phyloP scores from a whole-genome alignment of 2,113 vertebrate genomes.

The Ammospiza caudacuta region DNA sequence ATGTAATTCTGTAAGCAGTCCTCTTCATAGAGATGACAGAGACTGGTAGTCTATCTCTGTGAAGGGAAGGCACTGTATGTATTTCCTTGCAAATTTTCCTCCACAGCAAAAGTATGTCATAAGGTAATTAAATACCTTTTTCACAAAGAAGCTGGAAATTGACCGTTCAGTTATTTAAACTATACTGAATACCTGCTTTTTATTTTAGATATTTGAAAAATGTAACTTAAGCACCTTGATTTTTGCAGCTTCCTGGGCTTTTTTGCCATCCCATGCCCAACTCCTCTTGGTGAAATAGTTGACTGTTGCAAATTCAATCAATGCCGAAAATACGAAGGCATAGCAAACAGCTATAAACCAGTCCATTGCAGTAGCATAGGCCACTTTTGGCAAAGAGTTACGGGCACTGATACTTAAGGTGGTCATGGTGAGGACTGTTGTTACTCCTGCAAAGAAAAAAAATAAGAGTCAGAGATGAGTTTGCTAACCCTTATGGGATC shows the following conservation, averaged over 20 bases:
- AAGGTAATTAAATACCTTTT: background rate
- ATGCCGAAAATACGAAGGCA: slow-evolving; percentile 95
- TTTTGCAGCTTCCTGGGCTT: slow-evolving; percentile 92
- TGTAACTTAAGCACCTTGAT: slow-evolving; percentile 81
- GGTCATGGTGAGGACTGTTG: slow-evolving; percentile 98
- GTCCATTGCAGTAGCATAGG: slow-evolving; percentile 98
- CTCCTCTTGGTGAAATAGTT: slow-evolving; percentile 99
- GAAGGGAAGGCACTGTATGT: background rate
- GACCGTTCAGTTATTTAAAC: background rate
- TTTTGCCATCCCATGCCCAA: slow-evolving; percentile 99
- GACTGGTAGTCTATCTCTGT: background rate
- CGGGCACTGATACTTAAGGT: slow-evolving; percentile 97
- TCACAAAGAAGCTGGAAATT: background rate
- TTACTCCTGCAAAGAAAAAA: slow-evolving; percentile 82
- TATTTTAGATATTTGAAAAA: background rate
- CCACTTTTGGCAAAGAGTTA: slow-evolving; percentile 96
- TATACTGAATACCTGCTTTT: background rate
- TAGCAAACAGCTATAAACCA: slow-evolving; percentile 99
- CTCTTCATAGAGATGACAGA: background rate
- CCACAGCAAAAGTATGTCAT: background rate
- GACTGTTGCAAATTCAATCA: slow-evolving; percentile 97
- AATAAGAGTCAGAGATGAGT: background rate
- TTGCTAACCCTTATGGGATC: background rate
- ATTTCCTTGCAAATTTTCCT: background rate
- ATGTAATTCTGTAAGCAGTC: background rate